Conservation (phyloP, 2,888 invertebrate genomes). For the Plusia festucae region DNA sequence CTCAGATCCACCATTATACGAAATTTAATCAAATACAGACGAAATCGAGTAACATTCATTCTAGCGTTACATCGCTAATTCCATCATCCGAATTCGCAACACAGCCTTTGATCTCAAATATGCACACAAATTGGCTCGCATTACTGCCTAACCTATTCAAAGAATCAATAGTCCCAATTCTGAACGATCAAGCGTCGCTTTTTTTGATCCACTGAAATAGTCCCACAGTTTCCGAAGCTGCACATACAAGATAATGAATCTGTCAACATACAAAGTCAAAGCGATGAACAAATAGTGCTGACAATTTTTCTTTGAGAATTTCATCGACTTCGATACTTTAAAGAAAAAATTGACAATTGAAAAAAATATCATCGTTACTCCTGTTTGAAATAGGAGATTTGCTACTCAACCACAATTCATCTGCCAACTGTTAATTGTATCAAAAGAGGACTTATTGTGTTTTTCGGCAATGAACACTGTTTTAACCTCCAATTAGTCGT, state of each 20-base stretch:
- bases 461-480: background rate
- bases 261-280: slow-evolving; percentile 59
- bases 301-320: background rate
- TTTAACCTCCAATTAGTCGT: background rate
- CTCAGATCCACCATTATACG: background rate
- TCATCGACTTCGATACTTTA: slow-evolving; percentile 7
- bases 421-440: background rate
- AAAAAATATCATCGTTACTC: background rate
- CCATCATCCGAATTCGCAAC: slow-evolving; percentile 11
- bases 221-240: slow-evolving; percentile 36
- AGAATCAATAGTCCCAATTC: slow-evolving; percentile 55
- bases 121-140: slow-evolving; percentile 31
- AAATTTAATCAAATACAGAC: slow-evolving; percentile 18
- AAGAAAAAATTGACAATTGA: too few species aligned
- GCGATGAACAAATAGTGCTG: slow-evolving; percentile 47
- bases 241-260: slow-evolving; percentile 62
- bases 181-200: slow-evolving; percentile 50
- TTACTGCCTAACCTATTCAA: slow-evolving; percentile 44
- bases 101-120: slow-evolving; percentile 32
- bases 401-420: background rate
- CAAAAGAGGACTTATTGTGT: slow-evolving; percentile 4
- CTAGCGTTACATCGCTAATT: slow-evolving; percentile 10
- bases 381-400: background rate
- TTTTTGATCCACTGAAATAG: slow-evolving; percentile 29
- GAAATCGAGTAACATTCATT: slow-evolving; percentile 23